A percentile compares a stretch with the other conserved stretches of the same genome.
Conservation (phyloP, 2,797 vertebrate genomes). For the Spheniscus humboldti region DNA sequence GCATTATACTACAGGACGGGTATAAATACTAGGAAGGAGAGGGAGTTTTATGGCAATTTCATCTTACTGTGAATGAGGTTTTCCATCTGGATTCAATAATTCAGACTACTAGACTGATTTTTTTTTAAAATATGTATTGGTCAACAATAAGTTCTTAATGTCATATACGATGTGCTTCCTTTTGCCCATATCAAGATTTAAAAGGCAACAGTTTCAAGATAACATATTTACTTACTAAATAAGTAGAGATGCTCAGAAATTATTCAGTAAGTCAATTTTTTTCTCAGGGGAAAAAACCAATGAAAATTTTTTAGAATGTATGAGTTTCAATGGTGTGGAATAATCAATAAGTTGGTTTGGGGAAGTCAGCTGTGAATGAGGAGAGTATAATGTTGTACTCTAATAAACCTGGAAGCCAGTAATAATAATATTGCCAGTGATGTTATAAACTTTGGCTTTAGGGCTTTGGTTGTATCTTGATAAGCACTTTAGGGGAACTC, state of each 20-base stretch:
- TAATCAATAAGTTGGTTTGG: not conserved
- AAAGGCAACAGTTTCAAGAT: not conserved
- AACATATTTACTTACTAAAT: not conserved
- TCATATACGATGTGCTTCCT: not conserved
- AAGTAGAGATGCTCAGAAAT: not conserved
- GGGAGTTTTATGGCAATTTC: not conserved
- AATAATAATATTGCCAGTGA: not conserved
- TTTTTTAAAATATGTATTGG: not conserved
- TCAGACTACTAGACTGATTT: not conserved
- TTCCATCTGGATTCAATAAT: not conserved
- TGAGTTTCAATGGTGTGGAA: not conserved
- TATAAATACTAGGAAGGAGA: not conserved
- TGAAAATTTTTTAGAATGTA: not conserved
- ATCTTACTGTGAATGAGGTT: not conserved
- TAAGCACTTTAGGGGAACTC: not conserved
- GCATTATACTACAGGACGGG: not conserved
- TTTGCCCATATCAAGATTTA: not conserved
- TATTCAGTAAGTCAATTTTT: not conserved
- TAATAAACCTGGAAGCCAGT: not conserved
- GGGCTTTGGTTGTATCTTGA: not conserved
- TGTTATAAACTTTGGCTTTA: not conserved
- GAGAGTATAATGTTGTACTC: not conserved
- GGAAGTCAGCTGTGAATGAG: not conserved
- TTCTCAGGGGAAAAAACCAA: not conserved
- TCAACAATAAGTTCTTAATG: not conserved